Base-by-base conservation (phyloP, 2,113 vertebrate genomes). In the Triplophysa siluroides region DNA sequence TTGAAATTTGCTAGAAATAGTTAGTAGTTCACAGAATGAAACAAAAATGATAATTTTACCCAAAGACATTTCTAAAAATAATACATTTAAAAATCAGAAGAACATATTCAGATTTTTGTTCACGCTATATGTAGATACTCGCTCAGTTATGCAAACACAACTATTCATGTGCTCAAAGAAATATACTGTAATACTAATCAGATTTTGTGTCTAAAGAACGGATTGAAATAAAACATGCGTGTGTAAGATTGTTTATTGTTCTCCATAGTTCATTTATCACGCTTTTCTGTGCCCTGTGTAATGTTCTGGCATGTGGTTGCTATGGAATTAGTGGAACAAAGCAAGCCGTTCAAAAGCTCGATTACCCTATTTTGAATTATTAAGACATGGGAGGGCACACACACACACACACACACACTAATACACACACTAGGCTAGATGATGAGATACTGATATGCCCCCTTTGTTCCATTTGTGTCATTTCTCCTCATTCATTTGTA, bases 321-420 rank as follows among this genome's bases (percentile, higher is more conserved):
- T 71, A 76, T 76, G 83, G 74, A 84, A 71, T 80, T 76, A 54
- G 29, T 43, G 8, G 67, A 84, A 81, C 74, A 81, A 78, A 80
- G 74, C 74, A 66, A 61, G 24, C 63, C 7, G 13, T 52, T 79
- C 56, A 54, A 61, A 62, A 83, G 66, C 47, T 62, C 21, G 56
- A 65, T 76, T 60, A 54, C 61, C 50, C 83, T 72, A 61, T 82
- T 85, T 54, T 81, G 64, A 50, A 76, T 80, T 81, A 68, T 84
- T 84, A 68, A 67, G 83, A 81, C 71, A 65, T 43, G 26, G 60
- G 65, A 68, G 21, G 23, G 14, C 60, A 66, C 75, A 64, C 43
- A 66, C 76, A 10, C 58, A 26, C 56, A 78, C 45, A 54, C 14
- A 29, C 76, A 8, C 54, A 23, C 54, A 77, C 41, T n/a, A n/a